Base-by-base conservation (phyloP, 2,113 vertebrate genomes). In the Tauraco erythrolophus region DNA sequence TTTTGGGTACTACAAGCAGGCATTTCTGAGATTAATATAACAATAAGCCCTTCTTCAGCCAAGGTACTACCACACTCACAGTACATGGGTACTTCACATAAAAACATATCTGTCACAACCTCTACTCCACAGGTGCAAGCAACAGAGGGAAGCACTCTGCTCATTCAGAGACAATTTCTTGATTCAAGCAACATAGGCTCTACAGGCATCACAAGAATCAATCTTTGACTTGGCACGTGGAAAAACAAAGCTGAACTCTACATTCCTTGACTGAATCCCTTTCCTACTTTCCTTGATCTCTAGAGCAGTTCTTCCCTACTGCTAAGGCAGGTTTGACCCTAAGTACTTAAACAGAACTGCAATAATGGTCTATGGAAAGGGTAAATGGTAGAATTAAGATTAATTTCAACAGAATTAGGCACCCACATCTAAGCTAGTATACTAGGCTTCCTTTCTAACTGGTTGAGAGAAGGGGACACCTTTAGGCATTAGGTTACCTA, bases 161-260 rank as follows among this genome's bases (percentile, higher is more conserved):
- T 95, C 62, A 57, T 83, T 94, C 85, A 83, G 91, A 90, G 28
- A 50, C 35, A 94, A 58, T 25, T 86, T 72, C 86, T 87, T 39
- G 71, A 78, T 79, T 94, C 72, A 89, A 92, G 74, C 61, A 94
- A 93, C 53, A 45, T 16, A 51, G 72, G 48, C 72, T 82, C 91
- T 87, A 74, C 30, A 84, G 77, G 72, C 76, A 95, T 75, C 87
- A 91, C 64, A 96, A 61, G 65, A 93, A 68, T 51, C 54, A 54
- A 56, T 53, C 88, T 93, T 78, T 66, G 70, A 96, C 78, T 64
- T 78, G 72, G 60, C 39, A 75, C 0, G 35, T 84, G 54, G 75
- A 94, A 94, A 94, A 92, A 94, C 89, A 89, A 92, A 84, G 77
- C 5, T 68, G 65, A 97, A 91, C 86, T 78, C 80, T 46, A 18